Evolutionary conservation across 2,888 invertebrate species (phyloP), one percentile per base, ranked within the genome.

Genomic region (Molorchus minor): DNA sequence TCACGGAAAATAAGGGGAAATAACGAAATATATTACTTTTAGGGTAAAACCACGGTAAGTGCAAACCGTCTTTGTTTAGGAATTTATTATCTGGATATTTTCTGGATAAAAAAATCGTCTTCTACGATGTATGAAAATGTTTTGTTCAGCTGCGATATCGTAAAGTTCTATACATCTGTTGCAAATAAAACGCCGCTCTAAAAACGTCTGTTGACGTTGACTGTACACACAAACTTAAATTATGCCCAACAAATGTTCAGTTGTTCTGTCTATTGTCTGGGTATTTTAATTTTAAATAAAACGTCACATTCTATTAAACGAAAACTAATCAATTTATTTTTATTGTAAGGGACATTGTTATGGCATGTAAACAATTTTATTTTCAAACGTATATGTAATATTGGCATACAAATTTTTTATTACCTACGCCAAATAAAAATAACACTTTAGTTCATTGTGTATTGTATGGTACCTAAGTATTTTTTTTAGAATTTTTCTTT

Each of bases 41-140:
- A 62, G 58, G 63, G 61, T 65, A 64, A 67, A 67, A 67, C 68
- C 70, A 62, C 68, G 65, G 69, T 67, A 67, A 69, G 67, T 70
- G 70, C 69, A 67, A 64, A 69, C 61, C 68, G 65, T 68, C 69
- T 69, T 69, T 71, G 71, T 71, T 69, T 70, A 65, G 47, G 60
- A 69, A 71, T 71, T 71, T 71, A 71, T 71, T 55, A 61, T 54
- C 21, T 52, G 56, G 64, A 57, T 58, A 51, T 62, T 52, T 64
- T 55, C 52, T 56, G 49, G 21, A 15, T 38, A 38, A 49, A 38
- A 49, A 49, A 17, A 15, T 4, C 38, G 17, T 38, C 3, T 38
- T 12, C 17, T 16, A 19, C 19, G 17, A 7, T 15, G 12, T 17
- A 17, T 12, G 7, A 41, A 16, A 16, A 41, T 41, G 10, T 16